A percentile compares a stretch with the other conserved stretches of the same genome.
phyloP scores from a whole-genome alignment of 2,797 vertebrate genomes.

The Centroberyx gerrardi region DNA sequence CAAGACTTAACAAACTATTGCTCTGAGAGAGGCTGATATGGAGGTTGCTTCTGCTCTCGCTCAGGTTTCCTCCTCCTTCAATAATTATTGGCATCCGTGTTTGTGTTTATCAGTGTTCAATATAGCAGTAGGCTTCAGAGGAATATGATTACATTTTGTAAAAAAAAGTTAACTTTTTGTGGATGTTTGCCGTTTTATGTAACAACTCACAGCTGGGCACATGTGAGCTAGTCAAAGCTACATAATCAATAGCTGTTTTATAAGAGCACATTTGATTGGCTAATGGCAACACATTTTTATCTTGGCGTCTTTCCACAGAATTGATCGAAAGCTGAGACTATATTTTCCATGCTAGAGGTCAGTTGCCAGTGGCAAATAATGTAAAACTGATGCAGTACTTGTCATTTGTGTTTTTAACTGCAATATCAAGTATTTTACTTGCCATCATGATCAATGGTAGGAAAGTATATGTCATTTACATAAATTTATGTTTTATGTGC shows the following conservation, averaged over 20 bases:
- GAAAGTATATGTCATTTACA: neutral
- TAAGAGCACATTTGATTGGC: neutral
- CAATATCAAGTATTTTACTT: neutral
- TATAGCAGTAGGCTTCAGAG: neutral
- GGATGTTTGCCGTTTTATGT: constrained; percentile 14
- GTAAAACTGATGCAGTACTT: neutral
- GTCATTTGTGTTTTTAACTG: neutral
- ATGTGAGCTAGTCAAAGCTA: no score
- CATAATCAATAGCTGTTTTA: no score
- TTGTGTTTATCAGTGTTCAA: constrained; percentile 2
- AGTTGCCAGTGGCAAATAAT: neutral
- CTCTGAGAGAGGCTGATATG: no score
- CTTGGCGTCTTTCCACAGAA: neutral
- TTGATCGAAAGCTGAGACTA: neutral
- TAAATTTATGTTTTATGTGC: neutral
- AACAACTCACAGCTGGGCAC: no score
- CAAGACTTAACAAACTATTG: no score
- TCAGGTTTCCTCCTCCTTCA: no score
- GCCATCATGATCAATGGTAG: neutral
- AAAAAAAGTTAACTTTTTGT: neutral
- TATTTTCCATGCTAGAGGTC: neutral
- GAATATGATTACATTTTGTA: neutral
- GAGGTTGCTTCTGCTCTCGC: no score
- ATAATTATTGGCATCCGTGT: neutral
- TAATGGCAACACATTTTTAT: neutral